Base-by-base conservation (phyloP, 1,140 invertebrate species). In the Ostrea denselamellosa region DNA sequence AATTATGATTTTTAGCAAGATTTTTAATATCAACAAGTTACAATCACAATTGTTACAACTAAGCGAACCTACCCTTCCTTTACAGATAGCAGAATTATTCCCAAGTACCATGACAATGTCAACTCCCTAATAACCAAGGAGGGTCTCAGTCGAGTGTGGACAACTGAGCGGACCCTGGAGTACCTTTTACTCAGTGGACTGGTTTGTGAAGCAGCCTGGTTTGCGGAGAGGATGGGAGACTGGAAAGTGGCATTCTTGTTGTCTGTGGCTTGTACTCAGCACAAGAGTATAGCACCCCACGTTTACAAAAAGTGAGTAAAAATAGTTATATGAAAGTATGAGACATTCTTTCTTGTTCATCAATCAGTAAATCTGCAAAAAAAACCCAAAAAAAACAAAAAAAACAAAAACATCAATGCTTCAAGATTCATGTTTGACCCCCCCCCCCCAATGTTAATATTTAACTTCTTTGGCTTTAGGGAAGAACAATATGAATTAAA, bases 181-280 rank as follows among this genome's bases (percentile, higher is more conserved):
- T 94, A 95, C 88, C 91, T 95, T 71, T 83, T 95, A 58, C 86
- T 94, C 3, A 91, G 91, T 90, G 93, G 94, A 10, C 91, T 94
- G 22, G 90, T 94, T 0, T 92, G 92, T 89, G 95, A 95, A 86
- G 93, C 93, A 2, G 90, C 92, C 2, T 95, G 93, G 93, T 94
- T 95, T 91, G 92, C 94, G 19, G 90, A 94, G 65, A 89, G 88
- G 10, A 92, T 95, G 90, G 94, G 94, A 19, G 94, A 95, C 90
- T 95, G 94, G 94, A 95, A 95, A 86, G 91, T 93, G 19, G 93
- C 92, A 22, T 93, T 94, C 81, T 81, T 92, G 19, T 85, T 94
- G n/a, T 91, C 93, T 86, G 91, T 93, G 8, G 91, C 93, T 14
- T 92, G 92, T 86, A 86, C 71, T 19, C 88, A 91, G 22, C 92